These are phyloP conservation scores for Rousettus leschenaultii DNA, from an alignment of 2,113 vertebrate genomes.

Conservation along the genomic window DNA sequence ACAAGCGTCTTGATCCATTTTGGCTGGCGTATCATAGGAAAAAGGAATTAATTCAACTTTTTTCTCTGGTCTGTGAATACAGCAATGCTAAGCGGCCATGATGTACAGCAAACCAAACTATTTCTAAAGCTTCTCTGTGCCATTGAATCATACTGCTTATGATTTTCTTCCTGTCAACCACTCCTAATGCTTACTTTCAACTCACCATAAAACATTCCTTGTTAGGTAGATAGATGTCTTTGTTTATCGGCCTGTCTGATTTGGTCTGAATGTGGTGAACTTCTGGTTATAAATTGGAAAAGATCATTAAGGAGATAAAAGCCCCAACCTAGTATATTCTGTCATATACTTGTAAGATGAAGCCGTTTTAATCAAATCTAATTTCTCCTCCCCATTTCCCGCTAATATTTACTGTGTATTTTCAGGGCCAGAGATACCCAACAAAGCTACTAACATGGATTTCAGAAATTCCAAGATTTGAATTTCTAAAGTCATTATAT, in stretches of 20 bases:
- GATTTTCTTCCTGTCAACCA: not conserved
- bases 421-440: not conserved
- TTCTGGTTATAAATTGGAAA: not conserved
- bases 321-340: not conserved
- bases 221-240: constrained; percentile 2
- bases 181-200: not conserved
- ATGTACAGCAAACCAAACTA: not conserved
- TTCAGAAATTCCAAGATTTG: not conserved
- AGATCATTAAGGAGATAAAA: not conserved
- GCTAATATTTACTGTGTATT: not conserved
- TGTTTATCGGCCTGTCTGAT: not conserved
- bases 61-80: not conserved
- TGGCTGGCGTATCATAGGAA: not conserved
- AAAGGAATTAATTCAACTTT: not conserved
- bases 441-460: not conserved
- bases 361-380: not conserved
- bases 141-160: not conserved
- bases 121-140: not conserved
- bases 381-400: not conserved
- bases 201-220: not conserved
- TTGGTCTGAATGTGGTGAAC: not conserved
- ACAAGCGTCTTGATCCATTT: not conserved
- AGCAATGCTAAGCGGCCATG: not conserved
- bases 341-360: not conserved
- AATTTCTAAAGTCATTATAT: not conserved